Base-by-base conservation (phyloP, 1,140 invertebrate species). In the Microplitis mediator region DNA sequence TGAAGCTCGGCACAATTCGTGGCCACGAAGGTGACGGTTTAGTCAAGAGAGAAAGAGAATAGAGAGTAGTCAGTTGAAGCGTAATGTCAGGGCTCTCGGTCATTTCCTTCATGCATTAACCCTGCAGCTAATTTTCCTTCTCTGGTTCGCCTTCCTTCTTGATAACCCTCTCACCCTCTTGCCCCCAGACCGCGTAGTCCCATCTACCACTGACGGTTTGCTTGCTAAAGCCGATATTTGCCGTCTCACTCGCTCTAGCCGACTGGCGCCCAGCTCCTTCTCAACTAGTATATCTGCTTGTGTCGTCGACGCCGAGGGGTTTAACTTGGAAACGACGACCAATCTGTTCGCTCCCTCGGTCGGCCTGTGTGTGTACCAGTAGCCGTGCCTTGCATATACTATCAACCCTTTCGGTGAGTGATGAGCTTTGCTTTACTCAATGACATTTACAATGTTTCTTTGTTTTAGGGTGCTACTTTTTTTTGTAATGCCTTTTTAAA, bases 271-370 rank as follows among this genome's bases (percentile, higher is more conserved):
- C 34, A 63, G 11, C 5, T 35, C 14, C 6, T 11, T 32, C 52
- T 54, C 52, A 51, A 66, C 45, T 39, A 45, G 32, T 72, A 54
- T 45, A 8, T 71, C 69, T 69, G 56, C 35, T 63, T 75, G 74
- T 75, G 77, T 73, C 76, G 72, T 74, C 75, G 77, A 76, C 77
- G 75, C 74, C 73, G 78, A 75, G 76, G 77, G 74, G 77, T 76
- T 79, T 78, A 78, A 78, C 78, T 80, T 69, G 72, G 76, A 78
- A 80, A 80, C 79, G 79, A 81, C 80, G 77, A 80, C 77, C 79
- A 81, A 80, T 81, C 80, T 80, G 79, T 80, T 81, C 75, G 74
- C 74, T 72, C 72, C 64, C 64, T 32, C 71, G 64, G 36, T 45
- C 39, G 11, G 6, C 39, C 39, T 45, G 11, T 45, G 39, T 45